Base-by-base conservation (phyloP, 1,140 invertebrate species). In the Meteorus sp. region DNA sequence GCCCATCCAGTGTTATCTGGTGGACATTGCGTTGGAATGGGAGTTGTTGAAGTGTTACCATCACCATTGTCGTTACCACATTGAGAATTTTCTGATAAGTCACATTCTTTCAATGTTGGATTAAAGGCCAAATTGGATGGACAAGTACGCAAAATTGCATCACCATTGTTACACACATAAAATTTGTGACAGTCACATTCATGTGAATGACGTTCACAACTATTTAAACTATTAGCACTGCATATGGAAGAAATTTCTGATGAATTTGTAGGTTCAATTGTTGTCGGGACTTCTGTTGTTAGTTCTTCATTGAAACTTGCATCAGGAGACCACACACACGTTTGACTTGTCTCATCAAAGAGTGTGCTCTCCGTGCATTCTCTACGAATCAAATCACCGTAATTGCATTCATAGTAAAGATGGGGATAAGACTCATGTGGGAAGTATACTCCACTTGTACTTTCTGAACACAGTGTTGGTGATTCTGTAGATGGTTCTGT, bases 401-500 rank as follows among this genome's bases (percentile, higher is more conserved):
- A 67, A 19, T 67, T 64, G 56, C 86, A 86, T 60, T 79, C 77
- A 70, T 81, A 86, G 71, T 82, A 88, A 25, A 79, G 70, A 0
- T 66, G 63, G 59, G 84, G 86, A 51, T 83, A 71, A 0, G 62
- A 70, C 31, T 81, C 80, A 51, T 85, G 80, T 0, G 83, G 79
- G 11, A 11, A 52, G 9, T 20, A 22, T 22, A 13, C n/a, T 33
- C 50, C 50, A n/a, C 31, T 20, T 52, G 17, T 9, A n/a, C 7
- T 11, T 1, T 27, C 9, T 33, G 29, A 37, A 8, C 31, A 52
- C 13, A 13, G 1, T 13, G 29, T 25, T n/a, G 23, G 13, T 50
- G 47, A 9, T 3, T n/a, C 9, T 13, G 17, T 3, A 7, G 6
- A 29, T 6, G 3, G 6, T 13, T 15, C 4, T 13, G 35, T 11